Base-by-base conservation (phyloP, 2,888 invertebrate species). In the Dynastes maya region DNA sequence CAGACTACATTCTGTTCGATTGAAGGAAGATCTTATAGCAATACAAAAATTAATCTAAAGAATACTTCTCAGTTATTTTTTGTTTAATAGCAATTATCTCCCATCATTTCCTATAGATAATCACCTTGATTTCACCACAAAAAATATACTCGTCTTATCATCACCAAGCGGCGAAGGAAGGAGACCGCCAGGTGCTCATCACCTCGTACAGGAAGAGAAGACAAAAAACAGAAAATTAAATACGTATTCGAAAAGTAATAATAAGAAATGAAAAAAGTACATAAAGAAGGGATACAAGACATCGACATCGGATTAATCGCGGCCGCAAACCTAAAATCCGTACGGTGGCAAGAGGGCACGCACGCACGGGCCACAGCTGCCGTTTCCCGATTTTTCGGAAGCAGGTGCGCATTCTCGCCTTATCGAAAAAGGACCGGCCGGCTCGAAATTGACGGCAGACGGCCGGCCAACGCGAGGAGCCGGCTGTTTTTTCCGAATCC, bases 331-430 rank as follows among this genome's bases (percentile, higher is more conserved):
- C 37, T 22, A 40, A 72, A 72, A 72, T 72, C 72, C 58, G 55
- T 16, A 40, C 72, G 37, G 72, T 58, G 55, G 55, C 58, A 58
- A n/a, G 37, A 16, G 11, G 22, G 55, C 55, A 55, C 55, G 71
- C 71, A 58, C 58, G 72, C 22, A 58, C 72, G 72, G 58, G 58
- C 72, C 45, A 16, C 72, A 72, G 72, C 72, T 72, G 72, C 72
- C 72, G 72, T 72, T 40, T 40, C 58, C 72, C 72, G 72, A 61
- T 72, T 72, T 72, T 72, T 72, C 61, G 72, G 72, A 61, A 61
- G 72, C 72, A 72, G 72, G 72, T 72, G 72, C 72, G 58, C 72
- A 72, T 72, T 72, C 72, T 72, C 58, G 40, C 72, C 37, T 72
- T 58, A 72, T 72, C 58, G 40, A 58, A 58, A 53, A 8, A 13